Evolutionary conservation across 2,888 invertebrate species (phyloP).

Genomic region (Synanthedon myopaeformis): DNA sequence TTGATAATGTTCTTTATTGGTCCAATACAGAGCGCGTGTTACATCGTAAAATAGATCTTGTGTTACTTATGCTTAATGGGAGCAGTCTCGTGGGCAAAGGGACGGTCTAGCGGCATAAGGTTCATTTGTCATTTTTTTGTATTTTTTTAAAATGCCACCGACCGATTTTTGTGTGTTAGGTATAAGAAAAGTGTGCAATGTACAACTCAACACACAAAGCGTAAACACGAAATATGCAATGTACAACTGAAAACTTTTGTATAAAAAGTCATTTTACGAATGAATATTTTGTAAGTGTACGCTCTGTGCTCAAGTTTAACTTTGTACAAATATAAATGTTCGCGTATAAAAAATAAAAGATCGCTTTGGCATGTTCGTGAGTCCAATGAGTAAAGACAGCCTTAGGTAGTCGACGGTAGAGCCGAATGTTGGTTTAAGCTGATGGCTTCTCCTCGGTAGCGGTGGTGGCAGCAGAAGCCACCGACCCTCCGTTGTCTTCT

Average conservation of each 20-base stretch:
- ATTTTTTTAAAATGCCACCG: conserved; percentile 46
- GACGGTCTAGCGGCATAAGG: conserved; percentile 44
- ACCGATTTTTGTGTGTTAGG: conserved; percentile 39
- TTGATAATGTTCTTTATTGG: conserved; percentile 45
- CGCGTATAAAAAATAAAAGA: conserved; percentile 60
- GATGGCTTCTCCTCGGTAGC: conserved; percentile 76
- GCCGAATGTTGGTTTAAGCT: conserved; percentile 51
- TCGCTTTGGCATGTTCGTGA: conserved; percentile 49
- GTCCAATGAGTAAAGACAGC: conserved; percentile 22
- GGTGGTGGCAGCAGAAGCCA: conserved; percentile 76
- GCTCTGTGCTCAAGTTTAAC: conserved; percentile 55
- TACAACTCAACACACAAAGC: conserved; percentile 57
- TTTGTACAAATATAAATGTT: conserved; percentile 59
- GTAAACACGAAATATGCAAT: conserved; percentile 62
- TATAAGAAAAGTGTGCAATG: conserved; percentile 64
- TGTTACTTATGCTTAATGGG: conserved; percentile 45
- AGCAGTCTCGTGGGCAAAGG: conserved; percentile 56
- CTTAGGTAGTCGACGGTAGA: conserved; percentile 8
- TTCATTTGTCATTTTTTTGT: conserved; percentile 34
- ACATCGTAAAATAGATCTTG: conserved; percentile 39
- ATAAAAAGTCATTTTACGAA: conserved; percentile 9
- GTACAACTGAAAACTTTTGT: conserved; percentile 13
- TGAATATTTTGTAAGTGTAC: conserved; percentile 57
- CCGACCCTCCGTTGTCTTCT: conserved; percentile 74
- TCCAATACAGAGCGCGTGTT: conserved; percentile 49